These are phyloP conservation scores for Calycopis cecrops DNA, from an alignment of 1,140 invertebrate genomes.

Conservation along the genomic window DNA sequence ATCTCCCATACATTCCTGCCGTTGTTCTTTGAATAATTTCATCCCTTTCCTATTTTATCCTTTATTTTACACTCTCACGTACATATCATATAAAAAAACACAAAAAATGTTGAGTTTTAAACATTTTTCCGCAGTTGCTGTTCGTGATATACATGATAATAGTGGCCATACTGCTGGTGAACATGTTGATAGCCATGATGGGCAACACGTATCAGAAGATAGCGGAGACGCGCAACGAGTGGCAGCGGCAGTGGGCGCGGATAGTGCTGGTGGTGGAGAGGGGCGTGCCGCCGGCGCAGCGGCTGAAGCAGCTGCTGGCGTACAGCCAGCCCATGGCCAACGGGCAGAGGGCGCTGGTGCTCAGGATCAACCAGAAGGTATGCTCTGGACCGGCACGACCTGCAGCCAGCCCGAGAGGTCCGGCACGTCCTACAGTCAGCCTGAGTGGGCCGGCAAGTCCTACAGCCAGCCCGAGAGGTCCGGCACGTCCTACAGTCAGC, in stretches of 20 bases:
- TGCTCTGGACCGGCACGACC: too few relatives aligned
- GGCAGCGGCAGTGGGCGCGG: slow-evolving; percentile 98
- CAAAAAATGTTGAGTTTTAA: too few relatives aligned
- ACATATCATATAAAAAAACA: too few relatives aligned
- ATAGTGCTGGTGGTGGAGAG: slow-evolving; percentile 98
- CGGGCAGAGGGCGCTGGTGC: slow-evolving; percentile 89
- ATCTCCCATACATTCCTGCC: too few relatives aligned
- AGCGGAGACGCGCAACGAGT: slow-evolving; percentile 97
- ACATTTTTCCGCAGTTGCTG: slow-evolving; percentile 79
- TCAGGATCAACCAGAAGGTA: slow-evolving; percentile 73
- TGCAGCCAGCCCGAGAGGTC: too few relatives aligned
- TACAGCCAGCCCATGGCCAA: slow-evolving; percentile 98
- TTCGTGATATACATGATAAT: slow-evolving; percentile 98
- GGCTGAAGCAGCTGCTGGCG: slow-evolving; percentile 87
- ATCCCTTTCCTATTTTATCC: too few relatives aligned
- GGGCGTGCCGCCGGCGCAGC: slow-evolving; percentile 91
- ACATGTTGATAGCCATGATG: slow-evolving; percentile 99
- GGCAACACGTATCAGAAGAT: slow-evolving; percentile 99
- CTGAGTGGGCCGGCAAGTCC: too few relatives aligned
- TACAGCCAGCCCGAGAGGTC: too few relatives aligned
- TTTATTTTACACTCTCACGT: too few relatives aligned
- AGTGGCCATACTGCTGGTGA: slow-evolving; percentile 95
- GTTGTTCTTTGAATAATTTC: too few relatives aligned
- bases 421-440: slow-evolving; percentile 94
- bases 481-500: too few relatives aligned